Evolutionary conservation across 53 echinoderm and acorn worm species (phyloP).

Genomic region (Zoroaster sp.): DNA sequence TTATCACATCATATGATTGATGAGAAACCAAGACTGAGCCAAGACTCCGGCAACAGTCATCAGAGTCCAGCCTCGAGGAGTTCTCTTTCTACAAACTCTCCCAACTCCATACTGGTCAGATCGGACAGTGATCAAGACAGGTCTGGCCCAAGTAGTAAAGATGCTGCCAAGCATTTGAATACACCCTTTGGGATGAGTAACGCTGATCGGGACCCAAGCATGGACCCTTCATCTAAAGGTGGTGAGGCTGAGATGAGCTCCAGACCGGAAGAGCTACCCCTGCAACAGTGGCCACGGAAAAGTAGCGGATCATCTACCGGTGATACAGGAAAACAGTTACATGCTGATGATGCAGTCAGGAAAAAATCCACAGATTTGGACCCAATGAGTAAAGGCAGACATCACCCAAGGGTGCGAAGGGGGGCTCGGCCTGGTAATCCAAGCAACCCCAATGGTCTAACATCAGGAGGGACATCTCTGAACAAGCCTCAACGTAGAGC

Average conservation of each 20-base stretch:
- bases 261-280: conserved; percentile 20
- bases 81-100: conserved; percentile 11
- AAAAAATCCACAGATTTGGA: conserved; percentile 29
- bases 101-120: background rate
- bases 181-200: background rate
- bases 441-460: conserved; percentile 7
- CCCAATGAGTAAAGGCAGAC: background rate
- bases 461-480: background rate
- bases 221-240: background rate
- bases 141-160: conserved; percentile 28
- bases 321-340: background rate
- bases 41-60: conserved; percentile 19
- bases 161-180: conserved; percentile 30
- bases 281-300: conserved; percentile 46
- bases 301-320: conserved; percentile 6
- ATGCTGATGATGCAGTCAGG: conserved; percentile 8
- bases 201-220: background rate
- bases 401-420: conserved; percentile 27
- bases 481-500: conserved; percentile 16
- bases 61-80: conserved; percentile 20
- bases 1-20: background rate
- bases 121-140: conserved; percentile 30
- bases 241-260: background rate
- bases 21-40: background rate
- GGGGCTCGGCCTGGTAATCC: background rate